phyloP scores from a whole-genome alignment of 2,113 vertebrate species.

The Gasterosteus nipponicus region DNA sequence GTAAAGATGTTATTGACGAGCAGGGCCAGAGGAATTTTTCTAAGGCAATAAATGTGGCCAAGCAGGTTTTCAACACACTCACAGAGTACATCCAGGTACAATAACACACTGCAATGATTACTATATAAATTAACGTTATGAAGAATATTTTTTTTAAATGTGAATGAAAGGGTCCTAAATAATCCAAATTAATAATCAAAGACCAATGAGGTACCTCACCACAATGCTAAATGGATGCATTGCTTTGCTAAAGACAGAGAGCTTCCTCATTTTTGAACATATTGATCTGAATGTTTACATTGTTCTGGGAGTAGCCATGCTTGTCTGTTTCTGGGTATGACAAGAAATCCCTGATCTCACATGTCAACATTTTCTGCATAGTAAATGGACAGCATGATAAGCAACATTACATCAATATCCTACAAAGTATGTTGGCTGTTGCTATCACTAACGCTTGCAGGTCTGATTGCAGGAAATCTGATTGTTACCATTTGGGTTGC shows the following conservation, averaged over 20 bases:
- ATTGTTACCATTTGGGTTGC: neutral
- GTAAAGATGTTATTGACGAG: constrained; percentile 96
- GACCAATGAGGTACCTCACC: neutral
- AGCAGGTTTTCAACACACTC: constrained; percentile 97
- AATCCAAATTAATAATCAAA: neutral
- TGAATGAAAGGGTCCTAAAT: neutral
- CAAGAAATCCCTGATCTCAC: neutral
- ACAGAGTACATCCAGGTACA: constrained; percentile 97
- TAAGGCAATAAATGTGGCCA: constrained; percentile 97
- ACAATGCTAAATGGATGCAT: too few relatives aligned
- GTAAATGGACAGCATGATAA: neutral
- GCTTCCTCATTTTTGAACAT: neutral
- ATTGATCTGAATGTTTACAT: neutral
- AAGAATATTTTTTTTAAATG: neutral
- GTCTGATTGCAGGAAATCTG: neutral
- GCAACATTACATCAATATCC: neutral
- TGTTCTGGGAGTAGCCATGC: neutral
- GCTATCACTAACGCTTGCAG: neutral
- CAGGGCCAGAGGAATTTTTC: constrained; percentile 98
- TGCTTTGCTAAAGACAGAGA: neutral
- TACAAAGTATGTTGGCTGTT: neutral
- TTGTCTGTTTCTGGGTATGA: neutral
- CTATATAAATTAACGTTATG: neutral
- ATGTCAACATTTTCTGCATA: neutral
- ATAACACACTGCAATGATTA: neutral